A percentile compares a stretch with the other conserved stretches of the same genome.
Evolutionary conservation across 2,888 invertebrate genomes (phyloP).

Genomic region (Caenorhabditis sp.): DNA sequence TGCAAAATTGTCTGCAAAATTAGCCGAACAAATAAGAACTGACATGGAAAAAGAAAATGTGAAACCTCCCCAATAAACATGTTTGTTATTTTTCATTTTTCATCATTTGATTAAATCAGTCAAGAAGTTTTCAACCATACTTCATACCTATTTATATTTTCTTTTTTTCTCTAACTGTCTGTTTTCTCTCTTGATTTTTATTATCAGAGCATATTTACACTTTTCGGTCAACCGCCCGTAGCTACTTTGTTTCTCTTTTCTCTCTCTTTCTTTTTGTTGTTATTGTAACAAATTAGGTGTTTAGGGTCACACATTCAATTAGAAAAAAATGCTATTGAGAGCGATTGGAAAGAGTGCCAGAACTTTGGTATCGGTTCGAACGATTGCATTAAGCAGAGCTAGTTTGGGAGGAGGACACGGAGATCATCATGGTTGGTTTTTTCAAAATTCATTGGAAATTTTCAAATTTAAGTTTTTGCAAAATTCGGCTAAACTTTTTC

Average conservation of each 20-base stretch:
- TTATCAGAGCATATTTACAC: conserved; percentile 37
- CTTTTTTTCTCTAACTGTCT: conserved; percentile 3
- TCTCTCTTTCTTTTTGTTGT: neutral
- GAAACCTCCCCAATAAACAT: neutral
- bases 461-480: neutral
- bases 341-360: conserved; percentile 23
- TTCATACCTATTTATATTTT: neutral
- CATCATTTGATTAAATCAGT: neutral
- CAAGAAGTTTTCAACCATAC: conserved; percentile 2
- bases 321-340: conserved; percentile 30
- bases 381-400: conserved; percentile 20
- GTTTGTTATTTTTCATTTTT: neutral
- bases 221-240: conserved; percentile 22
- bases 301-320: neutral
- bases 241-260: conserved; percentile 2
- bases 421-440: conserved; percentile 36
- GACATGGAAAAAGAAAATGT: neutral
- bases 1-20: neutral
- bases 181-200: conserved; percentile 7
- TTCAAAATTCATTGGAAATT: neutral
- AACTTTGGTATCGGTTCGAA: conserved; percentile 26
- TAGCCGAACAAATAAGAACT: neutral
- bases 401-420: conserved; percentile 34
- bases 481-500: neutral
- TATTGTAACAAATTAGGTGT: conserved; percentile 1